Conservation (phyloP, 2,113 vertebrate genomes). For the Epinephelus cyanopodus region DNA sequence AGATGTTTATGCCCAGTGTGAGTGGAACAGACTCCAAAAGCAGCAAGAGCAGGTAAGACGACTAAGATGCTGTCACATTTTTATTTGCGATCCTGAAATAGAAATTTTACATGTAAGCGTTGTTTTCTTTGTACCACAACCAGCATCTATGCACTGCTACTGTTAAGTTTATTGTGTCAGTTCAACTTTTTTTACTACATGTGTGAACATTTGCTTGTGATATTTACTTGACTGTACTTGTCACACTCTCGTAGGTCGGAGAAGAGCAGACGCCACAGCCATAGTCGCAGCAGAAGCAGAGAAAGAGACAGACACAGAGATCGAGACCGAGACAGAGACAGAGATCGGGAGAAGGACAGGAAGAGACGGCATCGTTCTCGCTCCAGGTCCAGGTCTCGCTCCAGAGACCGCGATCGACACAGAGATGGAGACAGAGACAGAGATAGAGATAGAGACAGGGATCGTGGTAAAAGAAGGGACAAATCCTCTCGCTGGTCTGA, state of each 20-base stretch:
- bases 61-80: background rate
- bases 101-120: too few species aligned
- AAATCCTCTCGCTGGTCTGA: conserved; percentile 82
- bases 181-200: background rate
- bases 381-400: conserved; percentile 90
- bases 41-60: conserved; percentile 86
- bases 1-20: conserved; percentile 94
- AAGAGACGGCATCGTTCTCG: conserved; percentile 86
- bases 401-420: conserved; percentile 85
- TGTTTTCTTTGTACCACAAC: background rate
- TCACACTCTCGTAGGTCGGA: conserved; percentile 66
- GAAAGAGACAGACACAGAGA: conserved; percentile 82
- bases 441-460: conserved; percentile 77
- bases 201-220: background rate
- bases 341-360: conserved; percentile 82
- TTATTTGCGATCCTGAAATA: background rate
- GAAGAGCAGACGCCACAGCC: conserved; percentile 79
- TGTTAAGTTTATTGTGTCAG: background rate
- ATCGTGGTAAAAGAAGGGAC: conserved; percentile 70
- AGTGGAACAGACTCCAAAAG: conserved; percentile 80
- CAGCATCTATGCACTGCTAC: background rate
- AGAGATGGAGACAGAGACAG: conserved; percentile 53
- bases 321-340: conserved; percentile 67
- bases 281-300: conserved; percentile 87
- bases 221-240: background rate